These are phyloP conservation scores for Brachionus rotundiformis DNA, from an alignment of 1,140 invertebrate genomes.

Conservation along the genomic window DNA sequence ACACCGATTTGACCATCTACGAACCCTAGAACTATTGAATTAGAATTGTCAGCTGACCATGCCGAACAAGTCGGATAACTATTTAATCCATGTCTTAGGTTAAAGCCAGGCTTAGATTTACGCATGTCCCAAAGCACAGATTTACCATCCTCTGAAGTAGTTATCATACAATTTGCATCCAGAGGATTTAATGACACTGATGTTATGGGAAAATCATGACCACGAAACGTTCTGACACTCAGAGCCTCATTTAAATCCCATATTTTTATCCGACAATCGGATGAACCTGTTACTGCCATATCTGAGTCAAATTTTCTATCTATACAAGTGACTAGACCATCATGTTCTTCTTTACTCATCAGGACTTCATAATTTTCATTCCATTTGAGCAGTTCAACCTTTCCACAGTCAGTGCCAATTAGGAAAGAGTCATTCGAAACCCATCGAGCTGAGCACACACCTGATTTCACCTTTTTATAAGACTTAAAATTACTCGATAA, in stretches of 20 bases:
- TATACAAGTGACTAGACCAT: conserved; percentile 44
- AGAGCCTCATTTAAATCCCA: conserved; percentile 33
- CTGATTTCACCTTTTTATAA: neutral
- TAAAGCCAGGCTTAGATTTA: conserved; percentile 22
- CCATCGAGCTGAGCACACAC: conserved; percentile 2
- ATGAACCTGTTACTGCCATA: conserved; percentile 4
- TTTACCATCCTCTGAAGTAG: conserved; percentile 23
- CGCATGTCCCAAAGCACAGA: conserved; percentile 18
- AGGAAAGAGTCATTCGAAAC: neutral
- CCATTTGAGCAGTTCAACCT: neutral
- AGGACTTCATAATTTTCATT: neutral
- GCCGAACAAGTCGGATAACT: neutral
- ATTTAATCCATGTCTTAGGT: conserved; percentile 2
- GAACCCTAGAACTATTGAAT: neutral
- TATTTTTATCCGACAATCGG: conserved; percentile 13
- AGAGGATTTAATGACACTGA: neutral
- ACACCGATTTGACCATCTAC: conserved; percentile 7
- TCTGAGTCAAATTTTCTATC: neutral
- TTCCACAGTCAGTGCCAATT: conserved; percentile 19
- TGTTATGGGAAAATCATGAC: neutral
- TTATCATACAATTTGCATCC: neutral
- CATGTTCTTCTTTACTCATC: conserved; percentile 39
- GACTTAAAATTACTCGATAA: neutral
- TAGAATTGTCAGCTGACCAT: neutral
- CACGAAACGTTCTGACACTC: conserved; percentile 14